A percentile compares a stretch with the other conserved stretches of the same genome.
Conservation (phyloP, 2,888 invertebrate species). For the Erebia epiphron region DNA sequence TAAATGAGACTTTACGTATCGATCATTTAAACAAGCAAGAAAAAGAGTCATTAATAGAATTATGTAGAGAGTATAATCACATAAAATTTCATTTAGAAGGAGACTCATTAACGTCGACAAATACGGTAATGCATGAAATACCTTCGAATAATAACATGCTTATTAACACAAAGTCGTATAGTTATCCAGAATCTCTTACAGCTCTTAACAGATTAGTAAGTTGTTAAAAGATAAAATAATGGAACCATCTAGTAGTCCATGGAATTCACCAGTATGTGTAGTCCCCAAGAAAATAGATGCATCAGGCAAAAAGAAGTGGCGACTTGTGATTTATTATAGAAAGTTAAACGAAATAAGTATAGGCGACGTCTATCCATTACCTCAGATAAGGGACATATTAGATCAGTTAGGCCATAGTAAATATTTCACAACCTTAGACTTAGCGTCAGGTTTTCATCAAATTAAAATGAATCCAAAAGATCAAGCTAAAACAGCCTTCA, state of each 20-base stretch:
- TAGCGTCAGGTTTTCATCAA: conserved; percentile 23
- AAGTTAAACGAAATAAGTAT: conserved; percentile 28
- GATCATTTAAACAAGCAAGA: too few species aligned
- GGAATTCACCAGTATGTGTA: conserved; percentile 24
- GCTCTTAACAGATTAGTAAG: conserved; percentile 38
- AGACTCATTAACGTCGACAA: too few species aligned
- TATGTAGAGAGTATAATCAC: too few species aligned
- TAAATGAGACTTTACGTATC: too few species aligned
- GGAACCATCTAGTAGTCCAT: conserved; percentile 27
- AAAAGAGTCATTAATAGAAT: too few species aligned
- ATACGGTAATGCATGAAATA: background rate
- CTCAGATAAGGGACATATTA: conserved; percentile 19
- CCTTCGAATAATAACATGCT: background rate
- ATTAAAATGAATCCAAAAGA: conserved; percentile 10
- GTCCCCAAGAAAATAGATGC: conserved; percentile 32
- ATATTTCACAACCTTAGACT: conserved; percentile 32
- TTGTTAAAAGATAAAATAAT: conserved; percentile 42
- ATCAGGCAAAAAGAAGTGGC: background rate
- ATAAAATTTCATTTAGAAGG: too few species aligned
- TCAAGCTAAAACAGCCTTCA: conserved; percentile 8
- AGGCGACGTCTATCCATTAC: conserved; percentile 28
- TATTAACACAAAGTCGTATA: conserved; percentile 31
- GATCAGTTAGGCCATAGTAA: conserved; percentile 26
- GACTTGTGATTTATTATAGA: conserved; percentile 25
- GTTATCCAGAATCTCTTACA: conserved; percentile 40